phyloP scores from a whole-genome alignment of 1,140 invertebrate genomes.

The Saccostrea echinata region DNA sequence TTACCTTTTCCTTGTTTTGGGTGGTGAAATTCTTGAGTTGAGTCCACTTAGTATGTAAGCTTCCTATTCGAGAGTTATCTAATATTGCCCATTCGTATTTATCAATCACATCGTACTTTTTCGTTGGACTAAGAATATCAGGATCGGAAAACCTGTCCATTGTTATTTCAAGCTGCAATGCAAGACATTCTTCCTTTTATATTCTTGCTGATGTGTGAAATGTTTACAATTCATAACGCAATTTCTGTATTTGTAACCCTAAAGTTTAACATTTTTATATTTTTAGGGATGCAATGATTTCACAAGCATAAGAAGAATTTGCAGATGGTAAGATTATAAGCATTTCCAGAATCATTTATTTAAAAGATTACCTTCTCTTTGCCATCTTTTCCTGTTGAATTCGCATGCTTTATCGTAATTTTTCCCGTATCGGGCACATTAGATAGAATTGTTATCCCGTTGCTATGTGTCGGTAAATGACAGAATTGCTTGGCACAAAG shows the following conservation, averaged over 20 bases:
- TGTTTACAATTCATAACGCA: neutral
- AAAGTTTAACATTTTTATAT: too few relatives aligned
- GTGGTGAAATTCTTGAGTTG: neutral
- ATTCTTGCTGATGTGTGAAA: neutral
- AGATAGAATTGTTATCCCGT: constrained; percentile 55
- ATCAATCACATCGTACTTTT: constrained; percentile 47
- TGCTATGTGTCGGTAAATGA: constrained; percentile 48
- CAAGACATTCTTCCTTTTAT: too few relatives aligned
- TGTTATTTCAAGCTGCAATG: constrained; percentile 45
- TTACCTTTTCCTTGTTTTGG: too few relatives aligned
- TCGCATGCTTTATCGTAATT: constrained; percentile 26
- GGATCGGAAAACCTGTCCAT: constrained; percentile 53
- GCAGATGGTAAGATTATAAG: too few relatives aligned
- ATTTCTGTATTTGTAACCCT: too few relatives aligned
- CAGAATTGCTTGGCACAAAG: constrained; percentile 60
- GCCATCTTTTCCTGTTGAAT: neutral
- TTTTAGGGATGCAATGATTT: neutral
- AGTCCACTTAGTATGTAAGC: constrained; percentile 49
- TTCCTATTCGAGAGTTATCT: constrained; percentile 40
- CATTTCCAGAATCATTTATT: too few relatives aligned
- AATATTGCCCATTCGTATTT: constrained; percentile 59
- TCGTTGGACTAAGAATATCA: constrained; percentile 44
- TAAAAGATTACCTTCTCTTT: neutral
- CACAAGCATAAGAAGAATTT: too few relatives aligned
- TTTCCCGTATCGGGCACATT: constrained; percentile 53